These are phyloP conservation scores for Phenacoccus solenopsis DNA, from an alignment of 1,140 invertebrate genomes.

Conservation along the genomic window DNA sequence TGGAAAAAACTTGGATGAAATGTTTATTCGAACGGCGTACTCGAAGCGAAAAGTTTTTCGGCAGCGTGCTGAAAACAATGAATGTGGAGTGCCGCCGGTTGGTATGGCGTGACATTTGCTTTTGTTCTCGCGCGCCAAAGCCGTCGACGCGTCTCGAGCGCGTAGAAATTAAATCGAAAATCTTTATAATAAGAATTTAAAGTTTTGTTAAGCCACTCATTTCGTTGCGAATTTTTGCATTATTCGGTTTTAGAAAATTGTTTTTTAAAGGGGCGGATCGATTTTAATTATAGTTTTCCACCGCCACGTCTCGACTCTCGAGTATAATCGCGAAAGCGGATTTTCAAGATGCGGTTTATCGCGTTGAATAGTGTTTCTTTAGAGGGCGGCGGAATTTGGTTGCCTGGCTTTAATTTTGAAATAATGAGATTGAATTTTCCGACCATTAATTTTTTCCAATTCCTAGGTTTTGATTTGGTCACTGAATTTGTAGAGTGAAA, in stretches of 20 bases:
- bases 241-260: neutral
- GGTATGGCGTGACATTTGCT: neutral
- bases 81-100: neutral
- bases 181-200: neutral
- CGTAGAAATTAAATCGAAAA: neutral
- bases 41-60: neutral
- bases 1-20: too few relatives aligned
- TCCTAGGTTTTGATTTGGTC: too few relatives aligned
- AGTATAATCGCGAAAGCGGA: too few relatives aligned
- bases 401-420: too few relatives aligned
- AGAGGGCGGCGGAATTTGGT: too few relatives aligned
- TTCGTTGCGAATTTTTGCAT: neutral
- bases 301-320: too few relatives aligned
- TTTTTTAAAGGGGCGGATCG: neutral
- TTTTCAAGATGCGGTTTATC: too few relatives aligned
- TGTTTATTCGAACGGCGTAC: neutral
- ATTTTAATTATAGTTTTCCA: constrained; percentile 4
- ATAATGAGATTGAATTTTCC: too few relatives aligned
- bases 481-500: too few relatives aligned
- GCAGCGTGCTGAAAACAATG: neutral
- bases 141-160: neutral
- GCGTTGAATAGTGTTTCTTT: too few relatives aligned
- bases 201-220: neutral
- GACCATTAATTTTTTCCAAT: too few relatives aligned
- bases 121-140: neutral